Percentiles rank a stretch among this genome's conserved stretches.
Evolutionary conservation across 1,140 invertebrate species (phyloP).

Genomic region (Papilio machaon): DNA sequence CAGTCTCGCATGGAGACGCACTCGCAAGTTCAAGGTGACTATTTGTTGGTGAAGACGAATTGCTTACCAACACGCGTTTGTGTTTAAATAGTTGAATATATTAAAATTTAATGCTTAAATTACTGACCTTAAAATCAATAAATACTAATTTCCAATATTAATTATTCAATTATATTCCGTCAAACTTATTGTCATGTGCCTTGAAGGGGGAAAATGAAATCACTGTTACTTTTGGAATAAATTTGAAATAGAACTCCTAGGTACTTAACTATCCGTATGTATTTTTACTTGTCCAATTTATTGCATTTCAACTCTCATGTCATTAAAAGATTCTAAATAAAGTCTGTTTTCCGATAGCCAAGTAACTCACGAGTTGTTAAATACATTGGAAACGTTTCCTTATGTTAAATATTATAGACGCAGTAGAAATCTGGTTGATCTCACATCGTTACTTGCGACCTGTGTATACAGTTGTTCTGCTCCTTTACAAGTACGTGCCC

Average conservation of each 20-base stretch:
- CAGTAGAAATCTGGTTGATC: slow-evolving; percentile 15
- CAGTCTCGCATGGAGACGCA: slow-evolving; percentile 55
- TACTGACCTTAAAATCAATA: not conserved
- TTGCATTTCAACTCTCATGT: no score
- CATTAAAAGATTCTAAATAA: no score
- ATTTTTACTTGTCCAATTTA: no score
- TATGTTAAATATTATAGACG: slow-evolving; percentile 14
- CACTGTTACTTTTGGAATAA: no score
- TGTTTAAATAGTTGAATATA: slow-evolving; percentile 31
- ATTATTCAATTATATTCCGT: no score
- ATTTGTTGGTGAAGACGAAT: slow-evolving; percentile 49
- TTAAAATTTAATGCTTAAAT: not conserved
- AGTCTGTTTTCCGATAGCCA: not conserved
- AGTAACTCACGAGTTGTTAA: not conserved
- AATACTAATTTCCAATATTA: not conserved
- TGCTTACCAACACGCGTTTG: slow-evolving; percentile 36
- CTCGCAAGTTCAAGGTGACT: slow-evolving; percentile 70
- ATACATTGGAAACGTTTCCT: not conserved
- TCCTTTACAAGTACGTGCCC: slow-evolving; percentile 57
- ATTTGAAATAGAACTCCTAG: no score
- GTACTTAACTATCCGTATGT: no score
- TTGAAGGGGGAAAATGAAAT: no score
- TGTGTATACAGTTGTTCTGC: slow-evolving; percentile 61
- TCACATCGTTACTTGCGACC: slow-evolving; percentile 30
- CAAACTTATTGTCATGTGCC: no score